Evolutionary conservation across 2,888 invertebrate genomes (phyloP), one percentile per base, ranked within the genome.

Genomic region (Dryocosmus kuriphilus): DNA sequence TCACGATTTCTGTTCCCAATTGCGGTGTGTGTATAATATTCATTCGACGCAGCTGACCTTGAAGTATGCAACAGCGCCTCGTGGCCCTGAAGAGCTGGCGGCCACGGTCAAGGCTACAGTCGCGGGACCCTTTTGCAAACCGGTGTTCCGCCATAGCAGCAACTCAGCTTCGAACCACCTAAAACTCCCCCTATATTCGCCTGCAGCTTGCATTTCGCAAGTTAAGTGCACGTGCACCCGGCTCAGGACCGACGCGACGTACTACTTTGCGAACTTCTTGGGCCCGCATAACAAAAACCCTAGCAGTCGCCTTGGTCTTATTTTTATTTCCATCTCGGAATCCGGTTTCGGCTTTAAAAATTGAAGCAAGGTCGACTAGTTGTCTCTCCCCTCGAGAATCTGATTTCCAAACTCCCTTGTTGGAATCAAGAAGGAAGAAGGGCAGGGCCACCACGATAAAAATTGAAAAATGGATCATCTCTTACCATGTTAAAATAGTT

Each of bases 81-180:
- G 83, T 88, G 88, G 88, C 89, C 90, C 89, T 89, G 90, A 90
- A 82, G 86, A 60, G 55, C 55, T 85, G 87, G 85, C 88, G 88
- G 89, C 87, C 90, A 90, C 89, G 90, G 90, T 89, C 90, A 90
- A 91, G 90, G 89, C 88, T 88, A 88, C 87, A 85, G 79, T 82
- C 84, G 80, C 77, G 77, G 77, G 81, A 80, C 82, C 80, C 85
- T 80, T 76, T 38, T 80, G 76, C 74, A 76, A 65, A 77, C 80
- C 62, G 74, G 74, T 74, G 74, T 41, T 61, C 51, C 74, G 41
- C 61, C 74, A 61, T 74, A 38, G 60, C 57, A 57, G 60, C 74
- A 38, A 35, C 74, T 74, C 74, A 57, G 32, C 41, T 38, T 61
- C 61, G 74, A 60, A 61, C 74, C 74, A 57, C 74, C 74, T 57